Base-by-base conservation (phyloP, 2,113 vertebrate genomes). In the Aviceda subcristata region DNA sequence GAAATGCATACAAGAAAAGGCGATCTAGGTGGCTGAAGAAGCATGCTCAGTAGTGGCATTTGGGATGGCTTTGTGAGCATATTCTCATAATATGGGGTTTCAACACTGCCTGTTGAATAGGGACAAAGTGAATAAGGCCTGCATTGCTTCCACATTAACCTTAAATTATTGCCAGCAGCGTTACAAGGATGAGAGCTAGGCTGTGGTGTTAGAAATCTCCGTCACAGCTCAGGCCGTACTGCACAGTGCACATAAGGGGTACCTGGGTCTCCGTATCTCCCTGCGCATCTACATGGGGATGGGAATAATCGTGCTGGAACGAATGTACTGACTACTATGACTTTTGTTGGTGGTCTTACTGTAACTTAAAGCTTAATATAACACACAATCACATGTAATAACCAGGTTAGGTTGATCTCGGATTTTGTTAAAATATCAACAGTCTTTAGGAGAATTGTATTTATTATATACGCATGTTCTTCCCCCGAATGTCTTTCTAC, bases 201-300 rank as follows among this genome's bases (percentile, higher is more conserved):
- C 34, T 1, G 0, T 19, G 20, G 20, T 11, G 16, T 41, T 50
- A 39, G 39, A 4, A 10, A 27, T 5, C 20, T 74, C 12, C 1
- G 26, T 53, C 27, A 53, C 15, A 32, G 62, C 57, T n/a, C 64
- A 27, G 68, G 51, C 34, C 8, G 10, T 24, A 8, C 24, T 17
- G 32, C 14, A 1, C 21, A 26, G 24, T 7, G 23, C 48, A 11
- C 3, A 3, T 5, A 15, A 19, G 6, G 4, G 19, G 1, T n/a
- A 32, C 8, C 14, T 32, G 50, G 13, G 2, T 51, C 7, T 38
- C 18, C 9, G 0, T 9, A 1, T 83, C 32, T 34, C 30, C 38
- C 12, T 63, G 14, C 3, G 3, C 19, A 7, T 10, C 57, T 66
- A 15, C 12, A 2, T 23, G 17, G 39, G 21, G 24, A 30, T 72